A percentile compares a stretch with the other conserved stretches of the same genome.
Evolutionary conservation across 1,140 invertebrate genomes (phyloP).

Genomic region (Doryteuthis pealeii): DNA sequence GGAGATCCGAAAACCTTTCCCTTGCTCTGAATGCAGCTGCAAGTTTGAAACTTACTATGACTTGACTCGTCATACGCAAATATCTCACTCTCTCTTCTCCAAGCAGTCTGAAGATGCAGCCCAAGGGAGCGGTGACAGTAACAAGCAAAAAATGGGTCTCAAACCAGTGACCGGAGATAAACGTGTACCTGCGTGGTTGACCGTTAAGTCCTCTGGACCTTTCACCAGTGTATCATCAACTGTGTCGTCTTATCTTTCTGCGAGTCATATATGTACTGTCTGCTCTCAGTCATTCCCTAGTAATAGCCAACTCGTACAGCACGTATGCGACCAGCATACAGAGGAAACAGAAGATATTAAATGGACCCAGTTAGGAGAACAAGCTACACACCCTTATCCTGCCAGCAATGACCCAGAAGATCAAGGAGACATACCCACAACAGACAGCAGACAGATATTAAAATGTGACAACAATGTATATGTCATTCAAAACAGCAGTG

Average conservation of each 20-base stretch:
- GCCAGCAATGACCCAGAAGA: no score
- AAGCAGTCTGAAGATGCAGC: no score
- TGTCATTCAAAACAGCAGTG: neutral
- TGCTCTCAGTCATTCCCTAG: constrained; percentile 8
- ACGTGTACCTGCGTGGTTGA: neutral
- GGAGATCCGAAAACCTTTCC: neutral
- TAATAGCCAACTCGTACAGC: constrained; percentile 16
- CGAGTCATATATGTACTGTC: neutral
- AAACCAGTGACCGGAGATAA: no score
- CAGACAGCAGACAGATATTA: no score
- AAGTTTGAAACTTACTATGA: neutral
- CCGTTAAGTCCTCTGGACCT: neutral
- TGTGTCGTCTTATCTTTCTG: neutral
- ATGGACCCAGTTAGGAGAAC: no score
- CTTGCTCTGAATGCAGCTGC: neutral
- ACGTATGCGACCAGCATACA: constrained; percentile 13
- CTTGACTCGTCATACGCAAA: neutral
- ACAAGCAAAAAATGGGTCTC: no score
- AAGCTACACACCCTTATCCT: no score
- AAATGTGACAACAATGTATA: no score
- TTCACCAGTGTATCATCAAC: neutral
- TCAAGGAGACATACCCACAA: no score
- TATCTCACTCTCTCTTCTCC: neutral
- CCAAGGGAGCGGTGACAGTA: no score
- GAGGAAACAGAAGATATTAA: neutral